Conservation (phyloP, 2,888 invertebrate genomes). For the Barypeithes pellucidus region DNA sequence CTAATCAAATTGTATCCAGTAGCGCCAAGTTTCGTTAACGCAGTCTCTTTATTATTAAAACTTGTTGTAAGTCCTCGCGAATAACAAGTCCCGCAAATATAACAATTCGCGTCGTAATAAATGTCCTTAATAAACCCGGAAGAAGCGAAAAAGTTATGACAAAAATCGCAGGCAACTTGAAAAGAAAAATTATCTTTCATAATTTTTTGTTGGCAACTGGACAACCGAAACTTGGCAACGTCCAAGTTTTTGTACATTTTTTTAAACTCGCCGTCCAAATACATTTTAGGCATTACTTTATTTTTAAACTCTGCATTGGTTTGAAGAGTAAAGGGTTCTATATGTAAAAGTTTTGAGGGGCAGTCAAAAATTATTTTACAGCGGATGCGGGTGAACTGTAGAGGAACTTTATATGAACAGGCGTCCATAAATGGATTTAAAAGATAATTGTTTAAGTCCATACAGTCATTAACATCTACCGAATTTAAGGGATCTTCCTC, state of each 20-base stretch:
- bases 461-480: too few relatives aligned
- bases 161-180: constrained; percentile 22
- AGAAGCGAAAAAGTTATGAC: constrained; percentile 13
- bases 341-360: background rate
- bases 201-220: constrained; percentile 7
- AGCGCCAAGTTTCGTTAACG: background rate
- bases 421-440: too few relatives aligned
- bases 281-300: constrained; percentile 15
- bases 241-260: constrained; percentile 10
- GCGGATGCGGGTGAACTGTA: background rate
- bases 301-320: background rate
- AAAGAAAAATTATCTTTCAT: constrained; percentile 6
- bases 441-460: too few relatives aligned
- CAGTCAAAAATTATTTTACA: background rate
- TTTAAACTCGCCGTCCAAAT: constrained; percentile 25
- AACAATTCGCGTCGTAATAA: constrained; percentile 4
- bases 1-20: constrained; percentile 9
- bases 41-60: background rate
- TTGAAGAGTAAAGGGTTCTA: background rate
- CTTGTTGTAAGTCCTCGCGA: constrained; percentile 14
- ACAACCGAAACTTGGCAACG: background rate
- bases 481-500: too few relatives aligned
- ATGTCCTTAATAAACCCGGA: constrained; percentile 13
- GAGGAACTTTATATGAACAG: too few relatives aligned
- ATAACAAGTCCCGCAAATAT: constrained; percentile 20